Evolutionary conservation across 2,797 vertebrate genomes (phyloP).

Genomic region (Anas acuta): DNA sequence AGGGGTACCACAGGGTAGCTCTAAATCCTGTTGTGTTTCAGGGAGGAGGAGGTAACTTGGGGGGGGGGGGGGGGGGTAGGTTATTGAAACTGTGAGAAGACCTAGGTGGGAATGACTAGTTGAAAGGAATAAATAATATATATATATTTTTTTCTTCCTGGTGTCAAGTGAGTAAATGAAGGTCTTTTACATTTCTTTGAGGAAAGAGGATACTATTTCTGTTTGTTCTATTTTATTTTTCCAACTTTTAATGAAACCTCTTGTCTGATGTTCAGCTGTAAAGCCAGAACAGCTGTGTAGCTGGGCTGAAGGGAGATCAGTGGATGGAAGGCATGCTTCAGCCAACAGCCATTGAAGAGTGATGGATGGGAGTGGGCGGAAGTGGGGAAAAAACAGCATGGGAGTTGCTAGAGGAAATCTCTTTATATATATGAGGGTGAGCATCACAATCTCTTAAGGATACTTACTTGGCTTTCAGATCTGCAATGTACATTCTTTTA

Average conservation of each 20-base stretch:
- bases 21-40: neutral
- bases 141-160: neutral
- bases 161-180: neutral
- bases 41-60: neutral
- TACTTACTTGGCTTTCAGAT: neutral
- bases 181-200: neutral
- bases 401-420: neutral
- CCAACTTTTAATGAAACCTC: neutral
- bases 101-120: neutral
- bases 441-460: neutral
- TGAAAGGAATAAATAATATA: neutral
- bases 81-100: neutral
- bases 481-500: neutral
- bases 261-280: neutral
- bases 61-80: neutral
- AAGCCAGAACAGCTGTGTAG: neutral
- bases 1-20: neutral
- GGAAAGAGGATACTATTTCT: neutral
- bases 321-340: neutral
- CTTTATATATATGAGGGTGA: neutral
- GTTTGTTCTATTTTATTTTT: neutral
- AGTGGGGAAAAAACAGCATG: neutral
- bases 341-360: neutral
- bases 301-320: neutral
- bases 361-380: neutral